Conservation (phyloP, 2,888 invertebrate species). For the Chrysolina americana region DNA sequence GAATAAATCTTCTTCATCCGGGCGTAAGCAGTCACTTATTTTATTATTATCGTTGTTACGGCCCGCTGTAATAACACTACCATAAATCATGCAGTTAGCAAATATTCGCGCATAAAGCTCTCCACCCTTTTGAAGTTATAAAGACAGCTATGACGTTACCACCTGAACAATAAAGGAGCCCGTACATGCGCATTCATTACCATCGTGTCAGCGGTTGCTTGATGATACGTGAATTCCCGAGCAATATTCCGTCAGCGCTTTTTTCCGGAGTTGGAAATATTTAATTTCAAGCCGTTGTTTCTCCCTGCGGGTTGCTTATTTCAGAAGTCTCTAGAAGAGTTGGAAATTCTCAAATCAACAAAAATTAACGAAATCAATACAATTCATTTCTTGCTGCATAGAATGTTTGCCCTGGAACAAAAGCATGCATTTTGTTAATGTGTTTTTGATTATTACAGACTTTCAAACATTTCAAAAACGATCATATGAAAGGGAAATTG, state of each 20-base stretch:
- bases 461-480: too few relatives aligned
- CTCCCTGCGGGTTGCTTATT: not conserved
- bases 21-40: slow-evolving; percentile 17
- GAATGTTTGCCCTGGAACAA: too few relatives aligned
- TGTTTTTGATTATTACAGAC: too few relatives aligned
- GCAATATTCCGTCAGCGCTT: slow-evolving; percentile 50
- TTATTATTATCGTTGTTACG: slow-evolving; percentile 50
- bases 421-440: too few relatives aligned
- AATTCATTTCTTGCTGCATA: too few relatives aligned
- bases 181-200: slow-evolving; percentile 57
- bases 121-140: slow-evolving; percentile 48
- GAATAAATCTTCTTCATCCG: slow-evolving; percentile 14
- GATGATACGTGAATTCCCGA: slow-evolving; percentile 54
- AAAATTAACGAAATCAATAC: too few relatives aligned
- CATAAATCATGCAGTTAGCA: slow-evolving; percentile 58
- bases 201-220: slow-evolving; percentile 53
- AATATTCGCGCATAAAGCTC: slow-evolving; percentile 56
- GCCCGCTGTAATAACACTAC: slow-evolving; percentile 49
- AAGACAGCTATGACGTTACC: slow-evolving; percentile 54
- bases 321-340: not conserved
- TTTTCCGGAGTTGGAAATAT: slow-evolving; percentile 39
- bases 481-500: too few relatives aligned
- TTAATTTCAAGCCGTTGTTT: not conserved
- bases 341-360: too few relatives aligned
- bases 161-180: slow-evolving; percentile 55